Base-by-base conservation (phyloP, 2,797 vertebrate species). In the Mycteria americana region DNA sequence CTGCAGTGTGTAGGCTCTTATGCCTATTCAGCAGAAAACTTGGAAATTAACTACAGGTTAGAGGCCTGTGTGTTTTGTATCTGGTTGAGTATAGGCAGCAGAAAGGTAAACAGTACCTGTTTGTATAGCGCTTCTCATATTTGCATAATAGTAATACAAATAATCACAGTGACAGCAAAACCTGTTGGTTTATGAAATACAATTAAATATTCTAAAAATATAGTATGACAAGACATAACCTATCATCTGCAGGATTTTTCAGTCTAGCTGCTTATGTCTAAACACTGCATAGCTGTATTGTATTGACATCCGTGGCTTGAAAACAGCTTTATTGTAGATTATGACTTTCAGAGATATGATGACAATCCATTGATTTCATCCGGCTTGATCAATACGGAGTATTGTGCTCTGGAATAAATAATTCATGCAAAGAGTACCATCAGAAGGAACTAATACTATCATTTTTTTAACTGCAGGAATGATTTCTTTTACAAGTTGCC, bases 131-230 rank as follows among this genome's bases (percentile, higher is more conserved):
- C 31, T 78, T 45, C 65, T 69, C 67, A 10, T 73, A 59, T 84
- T 86, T 88, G 35, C 48, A 37, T 59, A 84, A 57, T n/a, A 65
- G 54, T 83, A 39, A 63, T 74, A 53, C 9, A 92, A 76, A 90
- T 85, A 56, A 74, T 85, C 37, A 45, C 70, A 82, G 51, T 60
- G 89, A 74, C 10, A 68, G 57, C 35, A 94, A 86, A 93, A 69
- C 2, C 2, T 70, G 45, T 53, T 57, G 27, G 21, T 87, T 91
- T 77, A 67, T 39, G 74, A 70, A 74, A 94, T 43, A 70, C 78
- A 90, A 64, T 35, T n/a, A 78, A 93, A 67, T 89, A 63, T 33
- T 85, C 63, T 69, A 85, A 93, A 95, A 93, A 76, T 74, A 79
- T 7, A 41, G 25, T 17, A 27, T 79, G 35, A 41, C 13, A 64